Evolutionary conservation across 2,113 vertebrate genomes (phyloP).

Genomic region (Nannospalax galili): DNA sequence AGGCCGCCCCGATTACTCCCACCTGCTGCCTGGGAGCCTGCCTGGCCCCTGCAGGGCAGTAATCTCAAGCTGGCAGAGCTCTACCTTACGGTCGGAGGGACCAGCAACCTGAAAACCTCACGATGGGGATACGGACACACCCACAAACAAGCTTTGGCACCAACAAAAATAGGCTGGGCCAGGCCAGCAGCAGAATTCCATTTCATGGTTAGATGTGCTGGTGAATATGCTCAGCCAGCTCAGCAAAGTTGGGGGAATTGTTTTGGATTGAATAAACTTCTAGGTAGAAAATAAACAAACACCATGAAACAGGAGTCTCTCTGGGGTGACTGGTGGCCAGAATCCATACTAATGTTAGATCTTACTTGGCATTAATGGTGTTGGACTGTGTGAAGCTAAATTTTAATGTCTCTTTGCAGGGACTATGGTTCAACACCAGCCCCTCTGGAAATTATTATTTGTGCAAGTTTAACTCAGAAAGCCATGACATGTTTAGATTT

Average conservation of each 20-base stretch:
- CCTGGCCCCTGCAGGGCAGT: background rate
- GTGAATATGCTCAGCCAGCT: background rate
- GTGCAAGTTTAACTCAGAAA: conserved; percentile 42
- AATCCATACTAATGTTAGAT: background rate
- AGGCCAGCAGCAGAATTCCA: background rate
- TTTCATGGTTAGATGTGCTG: background rate
- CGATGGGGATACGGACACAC: background rate
- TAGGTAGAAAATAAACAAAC: background rate
- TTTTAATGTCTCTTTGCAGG: background rate
- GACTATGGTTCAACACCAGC: background rate
- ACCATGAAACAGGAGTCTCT: background rate
- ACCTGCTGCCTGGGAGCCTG: rapidly evolving
- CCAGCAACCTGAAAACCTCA: background rate
- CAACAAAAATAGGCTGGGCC: background rate
- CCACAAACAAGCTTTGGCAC: too few species aligned
- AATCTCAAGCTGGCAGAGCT: background rate
- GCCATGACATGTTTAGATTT: background rate
- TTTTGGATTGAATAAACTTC: background rate
- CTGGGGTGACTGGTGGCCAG: background rate
- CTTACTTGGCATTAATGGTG: background rate
- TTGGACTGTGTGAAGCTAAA: background rate
- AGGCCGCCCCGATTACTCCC: background rate
- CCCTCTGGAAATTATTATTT: conserved; percentile 30
- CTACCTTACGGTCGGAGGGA: too few species aligned
- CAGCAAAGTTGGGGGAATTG: background rate